Conservation (phyloP, 1,140 invertebrate genomes). For the Zaprionus ghesquierei region DNA sequence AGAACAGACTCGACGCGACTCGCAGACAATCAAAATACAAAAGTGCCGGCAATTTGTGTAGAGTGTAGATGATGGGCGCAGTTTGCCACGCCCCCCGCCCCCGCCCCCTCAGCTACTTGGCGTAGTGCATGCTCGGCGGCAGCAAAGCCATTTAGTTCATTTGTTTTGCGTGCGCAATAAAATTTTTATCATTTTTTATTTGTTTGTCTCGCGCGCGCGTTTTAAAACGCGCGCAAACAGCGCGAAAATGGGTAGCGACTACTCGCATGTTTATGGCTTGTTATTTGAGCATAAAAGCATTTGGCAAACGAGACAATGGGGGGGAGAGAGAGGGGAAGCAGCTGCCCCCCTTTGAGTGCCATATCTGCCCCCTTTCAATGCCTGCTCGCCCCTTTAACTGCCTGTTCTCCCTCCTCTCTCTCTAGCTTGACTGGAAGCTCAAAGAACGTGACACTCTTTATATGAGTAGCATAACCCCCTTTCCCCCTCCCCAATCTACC, state of each 20-base stretch:
- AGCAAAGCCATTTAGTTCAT: conserved; percentile 75
- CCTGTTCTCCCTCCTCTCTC: conserved; percentile 2
- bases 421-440: not conserved
- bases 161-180: conserved; percentile 73
- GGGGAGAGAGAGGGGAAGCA: not conserved
- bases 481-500: not conserved
- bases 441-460: conserved; percentile 58
- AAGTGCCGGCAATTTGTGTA: conserved; percentile 67
- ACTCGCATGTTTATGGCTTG: conserved; percentile 68
- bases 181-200: conserved; percentile 80
- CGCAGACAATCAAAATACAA: conserved; percentile 69
- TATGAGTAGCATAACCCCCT: conserved; percentile 4
- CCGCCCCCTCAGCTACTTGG: no score
- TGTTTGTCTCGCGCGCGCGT: conserved; percentile 39
- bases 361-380: no score
- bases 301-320: conserved; percentile 18
- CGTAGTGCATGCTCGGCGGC: conserved; percentile 34
- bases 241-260: conserved; percentile 59
- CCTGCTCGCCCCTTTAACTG: no score
- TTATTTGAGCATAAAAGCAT: conserved; percentile 78
- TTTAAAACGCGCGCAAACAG: conserved; percentile 52
- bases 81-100: conserved; percentile 3
- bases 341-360: not conserved
- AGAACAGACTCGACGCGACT: not conserved
- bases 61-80: conserved; percentile 33